Evolutionary conservation across 92 coral and sea anemone species (phyloP).

Genomic region (Phenganax subtilis): DNA sequence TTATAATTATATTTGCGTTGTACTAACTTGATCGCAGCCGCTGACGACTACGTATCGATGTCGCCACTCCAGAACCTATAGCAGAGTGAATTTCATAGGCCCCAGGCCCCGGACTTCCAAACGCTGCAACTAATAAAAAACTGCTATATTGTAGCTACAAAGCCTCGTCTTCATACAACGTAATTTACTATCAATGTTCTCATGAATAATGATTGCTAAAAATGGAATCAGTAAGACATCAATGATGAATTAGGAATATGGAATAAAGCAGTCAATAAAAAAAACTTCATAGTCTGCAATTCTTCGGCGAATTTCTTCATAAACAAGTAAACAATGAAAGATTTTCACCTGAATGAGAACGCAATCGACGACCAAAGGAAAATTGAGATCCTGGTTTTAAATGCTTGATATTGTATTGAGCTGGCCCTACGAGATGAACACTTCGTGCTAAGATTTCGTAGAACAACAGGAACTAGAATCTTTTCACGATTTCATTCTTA

Average conservation of each 20-base stretch:
- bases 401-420: conserved; percentile 23
- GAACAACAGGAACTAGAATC: no score
- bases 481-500: not conserved
- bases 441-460: no score
- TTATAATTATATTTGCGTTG: not conserved
- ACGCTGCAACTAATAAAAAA: conserved; percentile 14
- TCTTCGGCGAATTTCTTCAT: no score
- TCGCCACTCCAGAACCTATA: conserved; percentile 46
- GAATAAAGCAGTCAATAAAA: no score
- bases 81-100: conserved; percentile 42
- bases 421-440: conserved; percentile 28
- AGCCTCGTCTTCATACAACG: no score
- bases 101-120: conserved; percentile 44
- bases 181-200: no score
- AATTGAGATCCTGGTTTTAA: conserved; percentile 33
- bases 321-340: no score
- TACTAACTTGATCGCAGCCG: conserved; percentile 30
- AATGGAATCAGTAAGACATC: no score
- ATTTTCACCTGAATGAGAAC: conserved; percentile 27
- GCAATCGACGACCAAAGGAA: conserved; percentile 28
- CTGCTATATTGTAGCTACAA: not conserved
- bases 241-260: no score
- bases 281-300: no score
- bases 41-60: conserved; percentile 44
- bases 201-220: no score